Conservation (phyloP, 2,797 vertebrate genomes). For the Calcarius lapponicus region DNA sequence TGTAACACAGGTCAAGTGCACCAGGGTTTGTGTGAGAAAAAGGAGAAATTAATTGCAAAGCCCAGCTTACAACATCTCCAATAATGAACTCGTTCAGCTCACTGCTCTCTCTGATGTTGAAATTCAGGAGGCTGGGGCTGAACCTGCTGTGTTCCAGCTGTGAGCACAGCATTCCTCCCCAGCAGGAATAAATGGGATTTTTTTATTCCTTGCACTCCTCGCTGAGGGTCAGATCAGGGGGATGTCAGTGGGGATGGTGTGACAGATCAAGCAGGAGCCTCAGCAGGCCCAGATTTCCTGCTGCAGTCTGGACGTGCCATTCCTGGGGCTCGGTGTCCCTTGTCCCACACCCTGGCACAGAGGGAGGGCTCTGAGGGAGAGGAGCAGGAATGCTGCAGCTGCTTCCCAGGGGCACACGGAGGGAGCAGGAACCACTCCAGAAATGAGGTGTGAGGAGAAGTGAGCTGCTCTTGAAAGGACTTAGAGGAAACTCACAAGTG, state of each 20-base stretch:
- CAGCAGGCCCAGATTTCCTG: background rate
- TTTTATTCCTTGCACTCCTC: background rate
- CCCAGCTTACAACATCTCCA: background rate
- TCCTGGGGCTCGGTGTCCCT: background rate
- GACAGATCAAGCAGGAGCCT: background rate
- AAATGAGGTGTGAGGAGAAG: background rate
- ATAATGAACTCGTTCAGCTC: background rate
- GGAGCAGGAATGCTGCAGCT: background rate
- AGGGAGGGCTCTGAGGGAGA: accelerated
- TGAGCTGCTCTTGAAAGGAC: background rate
- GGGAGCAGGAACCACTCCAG: background rate
- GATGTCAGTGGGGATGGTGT: background rate
- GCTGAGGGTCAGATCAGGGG: background rate
- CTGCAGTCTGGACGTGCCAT: background rate
- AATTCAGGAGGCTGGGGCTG: background rate
- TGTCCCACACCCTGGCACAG: background rate
- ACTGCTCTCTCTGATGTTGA: background rate
- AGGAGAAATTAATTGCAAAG: background rate
- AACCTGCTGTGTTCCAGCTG: background rate
- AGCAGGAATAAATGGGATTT: background rate
- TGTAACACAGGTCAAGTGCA: background rate
- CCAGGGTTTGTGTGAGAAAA: background rate
- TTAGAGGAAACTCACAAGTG: background rate
- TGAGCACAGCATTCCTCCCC: background rate
- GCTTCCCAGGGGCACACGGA: background rate